Base-by-base conservation (phyloP, 2,113 vertebrate species). In the Picathartes gymnocephalus region DNA sequence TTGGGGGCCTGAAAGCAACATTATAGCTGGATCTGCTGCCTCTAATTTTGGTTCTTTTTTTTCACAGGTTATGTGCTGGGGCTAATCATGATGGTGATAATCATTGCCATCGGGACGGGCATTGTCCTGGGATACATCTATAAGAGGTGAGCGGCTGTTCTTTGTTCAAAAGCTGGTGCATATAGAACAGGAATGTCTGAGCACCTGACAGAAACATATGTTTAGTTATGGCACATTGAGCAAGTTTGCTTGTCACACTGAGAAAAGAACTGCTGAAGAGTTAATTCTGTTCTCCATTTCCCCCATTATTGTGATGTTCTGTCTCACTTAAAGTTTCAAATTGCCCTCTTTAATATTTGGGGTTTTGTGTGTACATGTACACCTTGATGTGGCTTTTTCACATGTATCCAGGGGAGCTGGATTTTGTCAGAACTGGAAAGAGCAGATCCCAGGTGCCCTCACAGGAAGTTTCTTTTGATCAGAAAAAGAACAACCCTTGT, bases 81-180 rank as follows among this genome's bases (percentile, higher is more conserved):
- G 19, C 96, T 99, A 76, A 91, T 98, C 88, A 99, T 99, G 99
- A 99, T 99, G 92, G 98, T 97, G 13, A 97, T 99, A 88, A 99
- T 99, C 81, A 98, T 99, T 21, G 37, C 98, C 27, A 98, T 99
- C 0, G 99, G 99, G 83, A 97, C 95, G 1, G 99, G 99, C 78
- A 98, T 99, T 95, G 98, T 98, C 16, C 6, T 99, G 44, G 99
- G 99, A 71, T 99, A 99, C 92, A 97, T 99, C 87, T 99, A 99
- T 88, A 99, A 99, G 97, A 99, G 99, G 99, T 99, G 70, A 98
- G 97, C 97, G 65, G 54, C 62, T 84, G 3, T 24, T 81, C 18
- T 86, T 81, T 73, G 40, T 58, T 53, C 18, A 35, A 30, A 84
- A 76, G 57, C 62, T 82, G 50, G 16, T 62, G 48, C 42, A 13